These are phyloP conservation scores for Ischnura elegans DNA, from an alignment of 2,888 invertebrate species.

Conservation along the genomic window DNA sequence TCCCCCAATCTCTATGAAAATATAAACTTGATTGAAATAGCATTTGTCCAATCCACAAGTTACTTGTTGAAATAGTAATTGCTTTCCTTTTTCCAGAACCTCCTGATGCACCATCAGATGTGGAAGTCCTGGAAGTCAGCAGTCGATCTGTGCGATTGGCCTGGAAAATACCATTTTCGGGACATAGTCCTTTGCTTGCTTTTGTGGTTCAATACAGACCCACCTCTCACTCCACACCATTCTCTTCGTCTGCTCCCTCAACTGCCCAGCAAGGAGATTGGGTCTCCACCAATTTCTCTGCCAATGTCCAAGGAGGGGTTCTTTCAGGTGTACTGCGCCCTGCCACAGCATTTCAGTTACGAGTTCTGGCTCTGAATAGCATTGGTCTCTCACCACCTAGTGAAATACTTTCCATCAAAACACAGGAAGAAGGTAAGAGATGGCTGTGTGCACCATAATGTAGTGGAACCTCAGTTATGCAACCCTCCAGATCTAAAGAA, in stretches of 20 bases:
- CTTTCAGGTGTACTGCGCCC: slow-evolving; percentile 53
- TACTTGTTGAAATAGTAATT: too few species aligned
- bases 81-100: slow-evolving; percentile 73
- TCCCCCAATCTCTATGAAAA: too few species aligned
- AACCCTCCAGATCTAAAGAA: too few species aligned
- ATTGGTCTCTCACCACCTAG: slow-evolving; percentile 42
- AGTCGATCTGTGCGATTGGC: slow-evolving; percentile 81
- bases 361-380: slow-evolving; percentile 29
- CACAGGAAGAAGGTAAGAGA: slow-evolving; percentile 70
- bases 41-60: too few species aligned
- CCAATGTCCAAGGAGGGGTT: slow-evolving; percentile 40
- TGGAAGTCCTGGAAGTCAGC: slow-evolving; percentile 80
- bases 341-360: slow-evolving; percentile 28
- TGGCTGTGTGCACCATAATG: too few species aligned
- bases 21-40: neutral
- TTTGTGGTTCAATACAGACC: slow-evolving; percentile 52
- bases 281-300: slow-evolving; percentile 45
- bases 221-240: slow-evolving; percentile 41
- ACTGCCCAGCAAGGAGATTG: slow-evolving; percentile 24
- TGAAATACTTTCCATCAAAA: slow-evolving; percentile 68
- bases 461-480: too few species aligned
- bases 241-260: neutral
- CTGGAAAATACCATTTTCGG: slow-evolving; percentile 77
- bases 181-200: slow-evolving; percentile 70
- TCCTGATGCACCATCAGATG: slow-evolving; percentile 82